These are phyloP conservation scores for Cyrtonyx montezumae DNA, from an alignment of 2,113 vertebrate genomes.

Conservation along the genomic window DNA sequence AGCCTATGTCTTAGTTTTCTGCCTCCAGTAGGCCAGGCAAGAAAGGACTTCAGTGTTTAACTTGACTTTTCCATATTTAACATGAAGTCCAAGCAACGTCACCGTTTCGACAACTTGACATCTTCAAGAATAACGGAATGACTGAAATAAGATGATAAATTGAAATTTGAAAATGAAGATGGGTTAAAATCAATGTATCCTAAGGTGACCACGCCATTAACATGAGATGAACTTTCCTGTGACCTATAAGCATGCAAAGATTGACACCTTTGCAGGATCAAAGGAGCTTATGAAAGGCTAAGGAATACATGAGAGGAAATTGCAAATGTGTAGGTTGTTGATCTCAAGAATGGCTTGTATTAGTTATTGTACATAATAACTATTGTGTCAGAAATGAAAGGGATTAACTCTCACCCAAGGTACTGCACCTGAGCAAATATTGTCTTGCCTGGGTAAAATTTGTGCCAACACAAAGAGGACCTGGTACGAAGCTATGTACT, in stretches of 20 bases:
- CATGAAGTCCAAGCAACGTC: not conserved
- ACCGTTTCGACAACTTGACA: not conserved
- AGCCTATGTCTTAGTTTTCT: rapidly evolving
- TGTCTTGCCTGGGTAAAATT: conserved; percentile 69
- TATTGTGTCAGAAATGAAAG: conserved; percentile 74
- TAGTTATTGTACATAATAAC: conserved; percentile 67
- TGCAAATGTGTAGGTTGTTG: conserved; percentile 63
- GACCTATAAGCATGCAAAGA: conserved; percentile 33
- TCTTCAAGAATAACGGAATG: not conserved
- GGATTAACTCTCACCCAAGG: conserved; percentile 71
- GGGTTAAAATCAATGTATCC: not conserved
- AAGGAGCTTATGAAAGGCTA: conserved; percentile 57
- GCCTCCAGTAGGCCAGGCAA: not conserved
- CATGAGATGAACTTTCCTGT: conserved; percentile 47
- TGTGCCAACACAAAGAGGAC: conserved; percentile 66
- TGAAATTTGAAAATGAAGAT: not conserved
- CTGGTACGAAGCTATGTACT: conserved; percentile 36
- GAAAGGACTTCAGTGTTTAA: not conserved
- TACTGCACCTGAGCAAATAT: conserved; percentile 76
- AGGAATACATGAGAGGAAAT: conserved; percentile 58
- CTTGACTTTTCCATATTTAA: not conserved
- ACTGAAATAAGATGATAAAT: not conserved
- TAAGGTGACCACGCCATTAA: not conserved
- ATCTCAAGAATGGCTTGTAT: conserved; percentile 67
- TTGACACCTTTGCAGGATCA: conserved; percentile 57